Evolutionary conservation across 2,797 vertebrate genomes (phyloP).

Genomic region (Amniataba percoides): DNA sequence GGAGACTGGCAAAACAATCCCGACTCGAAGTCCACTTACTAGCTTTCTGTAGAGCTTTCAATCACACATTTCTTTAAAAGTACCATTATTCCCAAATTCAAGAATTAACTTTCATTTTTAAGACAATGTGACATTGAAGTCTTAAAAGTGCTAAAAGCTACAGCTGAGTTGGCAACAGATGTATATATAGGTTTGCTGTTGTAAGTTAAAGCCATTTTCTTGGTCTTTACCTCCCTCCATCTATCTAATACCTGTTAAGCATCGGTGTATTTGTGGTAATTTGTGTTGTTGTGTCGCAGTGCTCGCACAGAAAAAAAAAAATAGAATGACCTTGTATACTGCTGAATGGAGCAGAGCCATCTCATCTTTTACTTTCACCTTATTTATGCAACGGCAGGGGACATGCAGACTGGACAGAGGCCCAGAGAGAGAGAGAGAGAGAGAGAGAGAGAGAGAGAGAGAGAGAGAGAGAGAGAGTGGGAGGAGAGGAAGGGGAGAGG

Average conservation of each 20-base stretch:
- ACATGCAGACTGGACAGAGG: conserved; percentile 33
- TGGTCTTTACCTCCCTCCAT: not conserved
- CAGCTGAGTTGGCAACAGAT: too few species aligned
- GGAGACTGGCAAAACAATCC: not conserved
- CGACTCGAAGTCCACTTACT: not conserved
- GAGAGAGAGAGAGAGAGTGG: conserved; percentile 17
- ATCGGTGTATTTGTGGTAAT: conserved; percentile 15
- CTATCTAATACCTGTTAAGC: conserved; percentile 9
- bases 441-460: conserved; percentile 18
- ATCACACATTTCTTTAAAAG: not conserved
- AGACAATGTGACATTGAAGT: not conserved
- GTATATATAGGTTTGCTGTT: too few species aligned
- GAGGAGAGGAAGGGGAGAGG: conserved; percentile 8
- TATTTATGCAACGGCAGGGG: conserved; percentile 67
- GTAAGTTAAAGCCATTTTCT: too few species aligned
- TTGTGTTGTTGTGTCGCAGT: conserved; percentile 37
- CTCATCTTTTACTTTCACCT: conserved; percentile 66
- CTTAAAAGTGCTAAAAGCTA: not conserved
- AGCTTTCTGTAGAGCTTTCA: not conserved
- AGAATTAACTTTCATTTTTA: not conserved
- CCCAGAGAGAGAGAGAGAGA: conserved; percentile 33
- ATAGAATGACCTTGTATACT: conserved; percentile 60
- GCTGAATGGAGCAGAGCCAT: conserved; percentile 48
- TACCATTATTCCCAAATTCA: not conserved
- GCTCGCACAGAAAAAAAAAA: conserved; percentile 55